Evolutionary conservation across 2,888 invertebrate species (phyloP), one percentile per base, ranked within the genome.

Genomic region (Scaptomyza parva): DNA sequence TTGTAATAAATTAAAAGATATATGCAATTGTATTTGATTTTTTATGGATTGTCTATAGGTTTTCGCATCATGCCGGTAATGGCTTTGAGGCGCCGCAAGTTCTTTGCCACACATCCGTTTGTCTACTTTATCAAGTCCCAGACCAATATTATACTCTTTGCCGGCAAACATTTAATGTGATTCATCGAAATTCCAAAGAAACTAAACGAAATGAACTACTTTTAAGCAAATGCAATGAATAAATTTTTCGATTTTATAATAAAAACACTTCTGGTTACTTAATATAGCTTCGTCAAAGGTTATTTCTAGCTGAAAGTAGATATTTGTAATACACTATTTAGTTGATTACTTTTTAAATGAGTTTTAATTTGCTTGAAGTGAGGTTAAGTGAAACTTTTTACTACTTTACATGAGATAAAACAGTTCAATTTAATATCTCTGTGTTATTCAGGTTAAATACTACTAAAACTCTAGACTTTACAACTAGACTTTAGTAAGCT

Each of bases 41-140:
- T 47, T 26, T 24, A 26, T 55, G 18, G 14, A 22, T 41, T 59
- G 11, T 66, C 28, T 50, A 45, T 73, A 86, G 85, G 54, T 43
- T 55, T 86, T 18, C 78, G 80, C 35, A 63, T 86, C 17, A 86
- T 87, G 75, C 63, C 76, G n/a, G 54, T 87, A 3, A 57, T 62
- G 58, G 69, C 33, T 2, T 26, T 71, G 7, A 61, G 63, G 6
- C 74, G 78, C 7, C 65, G 57, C 39, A 60, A 40, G 11, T 87
- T 87, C 52, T 44, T 51, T 54, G 87, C 75, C 9, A 77, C 52
- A 30, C 87, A 74, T 58, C 77, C 81, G 4, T 87, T 88, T 55
- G 33, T 73, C 17, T 88, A 69, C 48, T 54, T 58, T 24, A 52
- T 87, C 11, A 80, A 66, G 52, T 66, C 73, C 2, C 41, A 57